Evolutionary conservation across 2,888 invertebrate species (phyloP).

Genomic region (Ophion costatus): DNA sequence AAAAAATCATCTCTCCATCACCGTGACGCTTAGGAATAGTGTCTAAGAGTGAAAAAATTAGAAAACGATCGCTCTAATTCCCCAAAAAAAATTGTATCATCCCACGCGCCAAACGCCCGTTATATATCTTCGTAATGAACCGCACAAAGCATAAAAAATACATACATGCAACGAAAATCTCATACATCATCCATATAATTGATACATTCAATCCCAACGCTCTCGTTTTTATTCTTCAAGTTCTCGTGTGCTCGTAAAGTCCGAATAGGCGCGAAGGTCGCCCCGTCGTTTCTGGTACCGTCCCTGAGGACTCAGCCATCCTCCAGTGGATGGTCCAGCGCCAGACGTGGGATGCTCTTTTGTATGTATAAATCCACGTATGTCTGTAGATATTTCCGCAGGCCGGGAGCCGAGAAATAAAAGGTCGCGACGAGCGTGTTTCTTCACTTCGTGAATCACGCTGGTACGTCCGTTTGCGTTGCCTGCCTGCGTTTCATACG

Average conservation of each 20-base stretch:
- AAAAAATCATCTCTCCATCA: no score
- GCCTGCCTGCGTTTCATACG: not conserved
- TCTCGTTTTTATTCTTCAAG: constrained; percentile 51
- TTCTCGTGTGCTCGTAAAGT: constrained; percentile 36
- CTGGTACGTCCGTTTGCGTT: not conserved
- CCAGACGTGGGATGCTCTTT: not conserved
- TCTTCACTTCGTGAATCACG: not conserved
- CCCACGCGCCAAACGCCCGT: no score
- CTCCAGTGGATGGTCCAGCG: not conserved
- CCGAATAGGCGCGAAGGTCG: constrained; percentile 49
- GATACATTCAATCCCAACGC: constrained; percentile 27
- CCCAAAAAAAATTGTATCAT: no score
- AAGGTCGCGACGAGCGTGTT: constrained; percentile 11
- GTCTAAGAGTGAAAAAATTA: no score
- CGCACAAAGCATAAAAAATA: no score
- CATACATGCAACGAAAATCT: no score
- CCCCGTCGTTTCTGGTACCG: constrained; percentile 55
- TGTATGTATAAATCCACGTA: not conserved
- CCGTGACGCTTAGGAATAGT: no score
- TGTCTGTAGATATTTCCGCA: not conserved
- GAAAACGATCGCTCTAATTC: no score
- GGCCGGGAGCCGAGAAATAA: not conserved
- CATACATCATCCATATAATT: no score
- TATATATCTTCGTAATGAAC: no score
- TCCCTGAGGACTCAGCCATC: constrained; percentile 32